phyloP scores from a whole-genome alignment of 2,888 invertebrate species.

The Diaperis boleti region DNA sequence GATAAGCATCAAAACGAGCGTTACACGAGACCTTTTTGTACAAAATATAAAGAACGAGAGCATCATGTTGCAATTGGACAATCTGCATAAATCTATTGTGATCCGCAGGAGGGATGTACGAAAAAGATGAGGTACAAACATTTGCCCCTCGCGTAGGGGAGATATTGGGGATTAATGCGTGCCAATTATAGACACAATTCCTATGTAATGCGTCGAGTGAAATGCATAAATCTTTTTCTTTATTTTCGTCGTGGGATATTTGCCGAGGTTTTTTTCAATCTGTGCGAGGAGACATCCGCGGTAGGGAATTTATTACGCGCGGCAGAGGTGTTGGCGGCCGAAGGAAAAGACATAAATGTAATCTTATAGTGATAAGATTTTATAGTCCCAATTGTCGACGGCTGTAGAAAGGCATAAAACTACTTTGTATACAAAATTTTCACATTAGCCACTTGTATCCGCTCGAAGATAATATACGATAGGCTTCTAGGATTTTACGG shows the following conservation, averaged over 20 bases:
- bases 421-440: constrained; percentile 34
- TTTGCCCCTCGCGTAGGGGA: constrained; percentile 37
- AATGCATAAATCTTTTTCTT: constrained; percentile 40
- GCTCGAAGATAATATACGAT: constrained; percentile 7
- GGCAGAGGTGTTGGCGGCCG: constrained; percentile 13
- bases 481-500: background rate
- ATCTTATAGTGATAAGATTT: constrained; percentile 32
- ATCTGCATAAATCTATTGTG: constrained; percentile 44
- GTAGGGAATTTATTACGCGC: constrained; percentile 23
- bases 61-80: constrained; percentile 44
- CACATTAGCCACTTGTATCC: constrained; percentile 5
- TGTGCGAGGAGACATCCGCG: constrained; percentile 10
- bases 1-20: constrained; percentile 35
- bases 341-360: constrained; percentile 25
- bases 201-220: constrained; percentile 37
- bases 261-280: constrained; percentile 28
- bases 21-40: constrained; percentile 38
- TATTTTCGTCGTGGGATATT: constrained; percentile 27
- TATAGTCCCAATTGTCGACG: constrained; percentile 27
- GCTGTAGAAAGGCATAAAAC: constrained; percentile 27
- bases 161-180: constrained; percentile 43
- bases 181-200: constrained; percentile 44
- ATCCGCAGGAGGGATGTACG: constrained; percentile 50
- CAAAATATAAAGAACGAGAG: constrained; percentile 30
- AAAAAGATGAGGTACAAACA: constrained; percentile 54